phyloP scores from a whole-genome alignment of 92 coral and sea anemone genomes.

The Zoanthus solanderi region DNA sequence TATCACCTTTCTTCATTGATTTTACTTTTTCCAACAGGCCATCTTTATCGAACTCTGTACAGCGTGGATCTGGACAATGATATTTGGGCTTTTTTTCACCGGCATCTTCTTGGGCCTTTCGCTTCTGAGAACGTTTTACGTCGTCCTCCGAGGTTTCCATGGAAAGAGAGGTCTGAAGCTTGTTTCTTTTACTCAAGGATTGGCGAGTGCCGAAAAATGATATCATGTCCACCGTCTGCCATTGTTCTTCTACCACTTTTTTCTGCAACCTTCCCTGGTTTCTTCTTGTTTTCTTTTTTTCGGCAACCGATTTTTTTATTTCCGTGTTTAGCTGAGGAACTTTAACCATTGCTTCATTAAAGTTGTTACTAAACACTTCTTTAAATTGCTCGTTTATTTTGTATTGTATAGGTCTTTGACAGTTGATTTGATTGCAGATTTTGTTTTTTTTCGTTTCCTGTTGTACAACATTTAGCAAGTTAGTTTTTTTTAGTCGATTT shows the following conservation, averaged over 20 bases:
- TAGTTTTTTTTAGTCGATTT: constrained; percentile 19
- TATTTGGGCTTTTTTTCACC: constrained; percentile 25
- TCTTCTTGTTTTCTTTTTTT: constrained; percentile 28
- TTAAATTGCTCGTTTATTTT: constrained; percentile 29
- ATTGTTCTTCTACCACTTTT: constrained; percentile 12
- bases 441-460: constrained; percentile 10
- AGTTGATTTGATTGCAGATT: constrained; percentile 20
- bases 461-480: background rate
- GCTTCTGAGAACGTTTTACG: background rate
- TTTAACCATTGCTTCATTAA: constrained; percentile 40
- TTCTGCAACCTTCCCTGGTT: constrained; percentile 27
- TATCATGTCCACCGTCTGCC: constrained; percentile 33
- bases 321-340: constrained; percentile 30
- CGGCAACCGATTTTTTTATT: constrained; percentile 1
- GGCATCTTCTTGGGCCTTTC: constrained; percentile 32
- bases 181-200: constrained; percentile 11
- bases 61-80: constrained; percentile 5
- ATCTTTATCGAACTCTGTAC: constrained; percentile 25
- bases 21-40: constrained; percentile 25
- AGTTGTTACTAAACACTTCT: constrained; percentile 8
- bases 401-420: constrained; percentile 11
- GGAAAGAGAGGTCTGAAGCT: constrained; percentile 1
- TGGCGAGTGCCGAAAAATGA: constrained; percentile 32
- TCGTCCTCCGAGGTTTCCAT: background rate
- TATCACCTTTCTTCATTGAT: constrained; percentile 25